A percentile compares a stretch with the other conserved stretches of the same genome.
These are phyloP conservation scores for Tragelaphus imberbis DNA, from an alignment of 2,113 vertebrate genomes.

Conservation along the genomic window DNA sequence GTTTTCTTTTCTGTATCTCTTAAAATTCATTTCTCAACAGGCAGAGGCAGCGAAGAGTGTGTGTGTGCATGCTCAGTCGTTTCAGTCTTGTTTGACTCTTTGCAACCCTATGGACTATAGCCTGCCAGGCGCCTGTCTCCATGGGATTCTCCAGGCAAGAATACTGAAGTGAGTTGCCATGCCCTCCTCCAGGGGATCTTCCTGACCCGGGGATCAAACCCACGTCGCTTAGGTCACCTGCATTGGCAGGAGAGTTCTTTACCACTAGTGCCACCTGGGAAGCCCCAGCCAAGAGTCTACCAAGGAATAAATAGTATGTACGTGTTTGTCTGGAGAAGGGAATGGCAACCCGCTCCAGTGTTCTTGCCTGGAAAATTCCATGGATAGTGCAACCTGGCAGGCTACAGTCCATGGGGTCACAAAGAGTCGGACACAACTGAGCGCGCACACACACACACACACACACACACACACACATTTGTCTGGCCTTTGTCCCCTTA, in stretches of 20 bases:
- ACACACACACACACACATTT: background rate
- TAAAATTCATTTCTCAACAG: background rate
- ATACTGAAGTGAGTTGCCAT: background rate
- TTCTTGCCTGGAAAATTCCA: background rate
- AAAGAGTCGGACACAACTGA: accelerated
- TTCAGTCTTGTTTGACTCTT: background rate
- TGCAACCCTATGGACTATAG: background rate
- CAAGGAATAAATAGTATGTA: background rate
- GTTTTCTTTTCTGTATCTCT: background rate
- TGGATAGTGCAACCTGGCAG: background rate
- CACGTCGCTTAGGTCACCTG: background rate
- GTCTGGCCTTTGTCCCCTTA: background rate
- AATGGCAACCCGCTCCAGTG: background rate
- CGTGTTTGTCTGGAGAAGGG: background rate
- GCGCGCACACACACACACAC: no score
- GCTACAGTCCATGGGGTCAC: background rate
- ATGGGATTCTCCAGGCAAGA: background rate
- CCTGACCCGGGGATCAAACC: background rate
- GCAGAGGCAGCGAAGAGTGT: background rate
- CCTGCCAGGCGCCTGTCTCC: background rate
- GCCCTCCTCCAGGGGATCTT: background rate
- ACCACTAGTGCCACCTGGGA: background rate
- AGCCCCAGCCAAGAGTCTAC: background rate
- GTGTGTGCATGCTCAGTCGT: background rate
- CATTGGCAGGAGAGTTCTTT: background rate